Evolutionary conservation across 35 echinoderm and acorn worm species (phyloP), one percentile per base, ranked within the genome.

Genomic region (Patiria miniata): DNA sequence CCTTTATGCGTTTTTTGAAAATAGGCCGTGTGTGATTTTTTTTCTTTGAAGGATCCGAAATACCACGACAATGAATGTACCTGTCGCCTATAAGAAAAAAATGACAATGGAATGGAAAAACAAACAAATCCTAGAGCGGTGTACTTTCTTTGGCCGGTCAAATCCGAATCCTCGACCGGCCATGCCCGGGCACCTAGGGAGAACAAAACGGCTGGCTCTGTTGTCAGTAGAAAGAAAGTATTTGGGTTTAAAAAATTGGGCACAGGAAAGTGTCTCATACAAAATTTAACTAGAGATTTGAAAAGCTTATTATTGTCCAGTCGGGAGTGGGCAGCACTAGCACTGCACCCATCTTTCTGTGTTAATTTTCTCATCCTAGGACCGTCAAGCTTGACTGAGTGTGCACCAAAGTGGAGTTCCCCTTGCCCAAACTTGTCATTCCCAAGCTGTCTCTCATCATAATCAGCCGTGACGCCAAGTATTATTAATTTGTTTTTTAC

Each of bases 361-460:
- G 34, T 73, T 73, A 73, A 73, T 73, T 73, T 10, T 9, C 65
- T 73, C 26, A 73, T 73, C 65, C 14, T 30, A 10, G 2, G 34
- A 26, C 15, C 2, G 65, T 32, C 65, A 73, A 36, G 65, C 65
- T 30, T 73, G 26, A 23, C 65, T 23, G 65, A 26, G 65, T 73
- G 65, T 34, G 65, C 65, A 73, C 21, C 29, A 73, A 73, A 73
- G 26, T 73, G 65, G 65, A 73, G 65, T 26, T 73, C 65, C n/a
- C 65, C 65, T 73, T 7, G 26, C 23, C 65, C 19, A 73, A 30
- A 12, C 65, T 7, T 7, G 14, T 36, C 9, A 73, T 73, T 73
- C 65, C 34, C 15, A 10, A 34, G 19, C 65, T 30, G 65, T 73
- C 65, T 73, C 10, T 73, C 65, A 73, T 73, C 65, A 73, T 30